phyloP scores from a whole-genome alignment of 1,140 invertebrate genomes.

The Hydropsyche tenuis region DNA sequence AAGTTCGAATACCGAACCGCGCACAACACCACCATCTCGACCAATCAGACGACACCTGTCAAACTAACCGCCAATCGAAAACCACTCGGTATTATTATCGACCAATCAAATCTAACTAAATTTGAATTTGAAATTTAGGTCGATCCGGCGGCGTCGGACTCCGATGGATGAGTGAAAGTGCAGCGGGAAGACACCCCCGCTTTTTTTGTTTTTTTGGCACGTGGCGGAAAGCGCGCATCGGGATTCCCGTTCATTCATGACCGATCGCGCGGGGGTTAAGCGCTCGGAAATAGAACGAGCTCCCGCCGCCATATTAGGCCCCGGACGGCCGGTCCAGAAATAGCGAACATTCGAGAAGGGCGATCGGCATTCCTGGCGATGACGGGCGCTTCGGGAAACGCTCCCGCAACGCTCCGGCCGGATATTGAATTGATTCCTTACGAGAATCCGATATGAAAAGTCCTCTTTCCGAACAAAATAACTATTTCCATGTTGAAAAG shows the following conservation, averaged over 20 bases:
- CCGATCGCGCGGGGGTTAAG: conserved; percentile 12
- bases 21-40: background rate
- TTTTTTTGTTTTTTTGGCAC: conserved; percentile 17
- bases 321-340: conserved; percentile 38
- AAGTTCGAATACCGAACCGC: conserved; percentile 36
- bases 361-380: conserved; percentile 19
- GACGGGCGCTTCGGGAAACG: background rate
- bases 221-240: conserved; percentile 12
- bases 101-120: too few relatives aligned
- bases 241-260: conserved; percentile 23
- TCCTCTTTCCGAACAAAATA: too few relatives aligned
- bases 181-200: conserved; percentile 5
- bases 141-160: background rate
- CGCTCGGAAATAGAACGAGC: conserved; percentile 36
- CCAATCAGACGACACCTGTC: too few relatives aligned
- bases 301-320: conserved; percentile 46
- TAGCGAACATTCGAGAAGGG: conserved; percentile 48
- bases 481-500: too few relatives aligned
- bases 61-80: too few relatives aligned
- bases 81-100: too few relatives aligned
- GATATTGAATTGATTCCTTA: too few relatives aligned
- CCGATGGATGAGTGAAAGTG: background rate
- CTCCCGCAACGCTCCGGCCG: too few relatives aligned
- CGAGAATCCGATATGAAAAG: too few relatives aligned
- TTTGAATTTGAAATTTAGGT: too few relatives aligned